Conservation (phyloP, 1,140 invertebrate genomes). For the Ceratoteleas bidentatus region DNA sequence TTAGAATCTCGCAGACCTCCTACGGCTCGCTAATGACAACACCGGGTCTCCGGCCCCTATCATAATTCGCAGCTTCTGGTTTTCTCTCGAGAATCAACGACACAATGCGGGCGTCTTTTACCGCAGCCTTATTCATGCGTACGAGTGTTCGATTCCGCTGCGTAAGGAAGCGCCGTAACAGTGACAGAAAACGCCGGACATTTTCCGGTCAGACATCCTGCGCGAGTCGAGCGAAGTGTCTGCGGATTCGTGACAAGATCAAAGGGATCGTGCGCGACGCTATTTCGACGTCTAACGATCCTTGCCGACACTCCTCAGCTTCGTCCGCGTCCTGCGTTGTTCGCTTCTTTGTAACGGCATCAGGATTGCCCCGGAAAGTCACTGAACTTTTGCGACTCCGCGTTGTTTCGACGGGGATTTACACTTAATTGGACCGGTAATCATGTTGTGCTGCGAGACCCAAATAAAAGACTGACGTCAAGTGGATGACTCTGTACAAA, state of each 20-base stretch:
- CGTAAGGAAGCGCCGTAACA: constrained; percentile 58
- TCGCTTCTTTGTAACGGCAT: constrained; percentile 34
- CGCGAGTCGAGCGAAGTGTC: constrained; percentile 57
- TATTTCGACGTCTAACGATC: constrained; percentile 53
- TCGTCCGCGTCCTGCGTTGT: constrained; percentile 16
- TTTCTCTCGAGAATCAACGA: constrained; percentile 75
- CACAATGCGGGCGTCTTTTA: constrained; percentile 76
- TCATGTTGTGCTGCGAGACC: neutral
- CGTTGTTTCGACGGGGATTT: constrained; percentile 22
- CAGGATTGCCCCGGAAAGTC: constrained; percentile 32
- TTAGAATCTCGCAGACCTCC: constrained; percentile 62
- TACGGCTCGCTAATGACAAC: constrained; percentile 73
- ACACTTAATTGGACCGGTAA: constrained; percentile 16
- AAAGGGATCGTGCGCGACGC: constrained; percentile 64
- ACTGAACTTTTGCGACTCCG: constrained; percentile 25
- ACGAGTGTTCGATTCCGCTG: constrained; percentile 72
- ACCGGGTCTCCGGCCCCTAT: constrained; percentile 73
- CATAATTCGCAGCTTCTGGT: constrained; percentile 77
- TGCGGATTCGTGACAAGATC: constrained; percentile 71
- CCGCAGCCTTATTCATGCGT: constrained; percentile 74
- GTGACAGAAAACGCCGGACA: constrained; percentile 55
- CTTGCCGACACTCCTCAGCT: constrained; percentile 21
- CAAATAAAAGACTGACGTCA: neutral
- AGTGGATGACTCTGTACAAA: no score
- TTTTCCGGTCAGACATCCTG: constrained; percentile 36